phyloP scores from a whole-genome alignment of 2,113 vertebrate species.

The Phodopus roborovskii region DNA sequence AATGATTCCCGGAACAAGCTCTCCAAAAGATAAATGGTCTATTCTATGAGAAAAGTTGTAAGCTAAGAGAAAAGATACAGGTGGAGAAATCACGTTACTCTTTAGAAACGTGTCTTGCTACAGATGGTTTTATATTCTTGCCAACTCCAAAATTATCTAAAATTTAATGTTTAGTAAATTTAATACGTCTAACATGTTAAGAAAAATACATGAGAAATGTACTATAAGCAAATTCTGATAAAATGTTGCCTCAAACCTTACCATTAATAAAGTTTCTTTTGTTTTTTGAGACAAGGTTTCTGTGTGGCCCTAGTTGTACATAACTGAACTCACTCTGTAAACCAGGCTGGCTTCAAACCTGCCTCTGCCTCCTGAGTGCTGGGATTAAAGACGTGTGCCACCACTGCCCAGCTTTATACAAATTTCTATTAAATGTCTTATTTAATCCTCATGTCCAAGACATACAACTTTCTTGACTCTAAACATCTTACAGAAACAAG shows the following conservation, averaged over 20 bases:
- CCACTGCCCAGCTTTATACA: too few species aligned
- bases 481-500: background rate
- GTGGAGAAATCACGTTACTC: constrained; percentile 24
- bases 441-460: background rate
- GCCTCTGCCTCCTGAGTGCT: too few species aligned
- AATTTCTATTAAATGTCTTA: constrained; percentile 7
- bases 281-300: too few species aligned
- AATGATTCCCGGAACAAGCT: constrained; percentile 95
- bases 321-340: too few species aligned
- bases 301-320: too few species aligned
- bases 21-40: constrained; percentile 98
- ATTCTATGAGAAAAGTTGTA: constrained; percentile 99
- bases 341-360: too few species aligned
- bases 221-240: background rate
- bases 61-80: constrained; percentile 85
- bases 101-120: constrained; percentile 26
- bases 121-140: constrained; percentile 28
- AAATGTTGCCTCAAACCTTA: constrained; percentile 16
- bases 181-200: background rate
- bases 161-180: background rate
- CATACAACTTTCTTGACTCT: background rate
- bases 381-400: too few species aligned
- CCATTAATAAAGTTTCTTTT: constrained; percentile 25
- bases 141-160: constrained; percentile 31
- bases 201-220: constrained; percentile 36